A percentile compares a stretch with the other conserved stretches of the same genome.
Evolutionary conservation across 1,140 invertebrate species (phyloP).

Genomic region (Drosophila grimshawi): DNA sequence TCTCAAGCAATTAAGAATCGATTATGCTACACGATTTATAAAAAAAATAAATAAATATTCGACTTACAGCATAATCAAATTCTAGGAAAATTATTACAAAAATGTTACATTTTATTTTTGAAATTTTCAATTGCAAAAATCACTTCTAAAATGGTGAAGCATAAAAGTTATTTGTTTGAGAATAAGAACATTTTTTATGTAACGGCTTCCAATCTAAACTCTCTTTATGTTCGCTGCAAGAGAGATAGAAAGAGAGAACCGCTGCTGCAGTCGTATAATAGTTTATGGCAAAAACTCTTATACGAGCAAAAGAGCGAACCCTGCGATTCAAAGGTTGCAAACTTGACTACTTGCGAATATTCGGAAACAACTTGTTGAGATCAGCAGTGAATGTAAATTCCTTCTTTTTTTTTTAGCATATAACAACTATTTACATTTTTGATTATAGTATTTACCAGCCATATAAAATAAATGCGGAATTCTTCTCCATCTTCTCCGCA

Average conservation of each 20-base stretch:
- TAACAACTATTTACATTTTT: too few relatives aligned
- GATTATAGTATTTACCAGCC: too few relatives aligned
- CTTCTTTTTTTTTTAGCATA: too few relatives aligned
- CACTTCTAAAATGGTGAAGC: too few relatives aligned
- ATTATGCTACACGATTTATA: too few relatives aligned
- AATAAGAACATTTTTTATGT: constrained; percentile 25
- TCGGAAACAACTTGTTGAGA: constrained; percentile 71
- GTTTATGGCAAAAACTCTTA: constrained; percentile 38
- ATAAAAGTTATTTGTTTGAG: neutral
- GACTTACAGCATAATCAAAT: too few relatives aligned
- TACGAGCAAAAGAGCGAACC: constrained; percentile 9
- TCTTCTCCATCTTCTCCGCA: neutral
- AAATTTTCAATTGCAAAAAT: neutral
- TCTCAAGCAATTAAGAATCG: too few relatives aligned
- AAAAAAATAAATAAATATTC: neutral
- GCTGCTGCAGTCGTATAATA: constrained; percentile 31
- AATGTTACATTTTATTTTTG: neutral
- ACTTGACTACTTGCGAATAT: constrained; percentile 48
- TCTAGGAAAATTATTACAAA: too few relatives aligned
- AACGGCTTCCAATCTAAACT: neutral
- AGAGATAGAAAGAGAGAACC: constrained; percentile 24
- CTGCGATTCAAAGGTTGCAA: constrained; percentile 26
- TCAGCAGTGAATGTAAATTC: too few relatives aligned
- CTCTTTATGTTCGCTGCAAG: constrained; percentile 5
- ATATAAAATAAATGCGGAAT: neutral